Percentiles rank a stretch among this genome's conserved stretches.
Evolutionary conservation across 2,888 invertebrate species (phyloP).

Genomic region (Diloba caeruleocephala): DNA sequence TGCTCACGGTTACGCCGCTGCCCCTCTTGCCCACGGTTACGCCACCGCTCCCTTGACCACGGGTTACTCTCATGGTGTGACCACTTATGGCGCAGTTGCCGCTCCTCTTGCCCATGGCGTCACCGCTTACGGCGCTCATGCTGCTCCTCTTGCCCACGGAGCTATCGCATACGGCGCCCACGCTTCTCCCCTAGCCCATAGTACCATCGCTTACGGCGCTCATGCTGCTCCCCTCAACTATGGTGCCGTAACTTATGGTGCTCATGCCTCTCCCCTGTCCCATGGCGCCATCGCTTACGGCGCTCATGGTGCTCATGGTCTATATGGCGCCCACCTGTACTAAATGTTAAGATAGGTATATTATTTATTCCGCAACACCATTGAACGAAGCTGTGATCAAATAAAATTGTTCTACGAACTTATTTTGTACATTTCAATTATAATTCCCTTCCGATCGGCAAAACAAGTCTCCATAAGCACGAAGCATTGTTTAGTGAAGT

Average conservation of each 20-base stretch:
- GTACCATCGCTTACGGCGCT: slow-evolving; percentile 5
- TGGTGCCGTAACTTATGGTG: slow-evolving; percentile 57
- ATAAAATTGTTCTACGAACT: slow-evolving; percentile 34
- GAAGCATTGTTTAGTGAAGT: no score
- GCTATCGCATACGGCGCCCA: slow-evolving; percentile 19
- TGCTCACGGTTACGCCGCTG: slow-evolving; percentile 47
- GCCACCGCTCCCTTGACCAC: slow-evolving; percentile 56
- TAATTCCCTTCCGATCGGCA: no score
- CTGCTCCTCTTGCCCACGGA: slow-evolving; percentile 13
- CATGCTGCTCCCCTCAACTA: slow-evolving; percentile 28
- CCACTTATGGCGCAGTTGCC: slow-evolving; percentile 48
- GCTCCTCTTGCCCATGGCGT: slow-evolving; percentile 35
- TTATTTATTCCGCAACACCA: slow-evolving; percentile 58
- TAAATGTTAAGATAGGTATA: slow-evolving; percentile 45
- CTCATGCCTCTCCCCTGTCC: slow-evolving; percentile 53
- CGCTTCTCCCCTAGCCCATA: slow-evolving; percentile 8
- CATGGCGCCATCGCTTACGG: slow-evolving; percentile 47
- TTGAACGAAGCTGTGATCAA: slow-evolving; percentile 65
- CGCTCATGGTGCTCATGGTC: slow-evolving; percentile 43
- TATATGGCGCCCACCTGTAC: slow-evolving; percentile 54
- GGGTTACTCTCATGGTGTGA: slow-evolving; percentile 44
- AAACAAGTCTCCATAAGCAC: no score
- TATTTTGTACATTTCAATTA: no score
- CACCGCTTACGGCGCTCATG: slow-evolving; percentile 14
- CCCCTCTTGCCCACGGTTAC: slow-evolving; percentile 53